Evolutionary conservation across 64 coral and sea anemone genomes (phyloP).

Genomic region (Actinia tenebrosa): DNA sequence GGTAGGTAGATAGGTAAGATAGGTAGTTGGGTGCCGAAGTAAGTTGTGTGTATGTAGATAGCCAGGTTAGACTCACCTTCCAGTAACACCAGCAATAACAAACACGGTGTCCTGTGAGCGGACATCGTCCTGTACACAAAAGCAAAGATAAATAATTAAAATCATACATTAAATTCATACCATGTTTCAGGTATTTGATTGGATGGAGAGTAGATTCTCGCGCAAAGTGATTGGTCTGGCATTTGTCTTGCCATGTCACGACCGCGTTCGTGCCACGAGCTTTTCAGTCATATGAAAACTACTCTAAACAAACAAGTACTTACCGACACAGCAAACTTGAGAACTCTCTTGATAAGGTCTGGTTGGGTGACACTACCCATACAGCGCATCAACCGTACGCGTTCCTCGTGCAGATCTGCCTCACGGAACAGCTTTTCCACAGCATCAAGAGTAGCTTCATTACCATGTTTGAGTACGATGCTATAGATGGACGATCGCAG

Average conservation of each 20-base stretch:
- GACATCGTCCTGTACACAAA: slow-evolving; percentile 35
- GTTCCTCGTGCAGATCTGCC: slow-evolving; percentile 85
- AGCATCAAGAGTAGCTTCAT: slow-evolving; percentile 43
- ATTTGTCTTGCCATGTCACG: too few relatives aligned
- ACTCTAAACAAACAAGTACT: not conserved
- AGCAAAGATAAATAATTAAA: not conserved
- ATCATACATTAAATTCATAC: too few relatives aligned
- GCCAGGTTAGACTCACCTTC: slow-evolving; percentile 9
- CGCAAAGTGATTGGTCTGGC: too few relatives aligned
- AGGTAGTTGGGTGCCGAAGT: not conserved
- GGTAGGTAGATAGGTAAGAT: too few relatives aligned
- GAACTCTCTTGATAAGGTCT: slow-evolving; percentile 81
- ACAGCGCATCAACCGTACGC: slow-evolving; percentile 70
- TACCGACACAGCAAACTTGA: slow-evolving; percentile 88
- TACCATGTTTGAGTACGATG: slow-evolving; percentile 81
- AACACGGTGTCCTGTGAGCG: slow-evolving; percentile 68
- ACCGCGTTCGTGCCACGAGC: too few relatives aligned
- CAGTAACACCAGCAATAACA: slow-evolving; percentile 54
- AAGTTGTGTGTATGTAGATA: not conserved
- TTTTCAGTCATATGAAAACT: not conserved
- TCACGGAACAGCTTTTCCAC: slow-evolving; percentile 66
- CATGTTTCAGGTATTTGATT: too few relatives aligned
- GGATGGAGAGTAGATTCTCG: too few relatives aligned
- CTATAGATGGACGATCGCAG: slow-evolving; percentile 78
- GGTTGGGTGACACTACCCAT: slow-evolving; percentile 83